Evolutionary conservation across 2,888 invertebrate species (phyloP), one percentile per base, ranked within the genome.

Genomic region (Melinopterus prodromus): DNA sequence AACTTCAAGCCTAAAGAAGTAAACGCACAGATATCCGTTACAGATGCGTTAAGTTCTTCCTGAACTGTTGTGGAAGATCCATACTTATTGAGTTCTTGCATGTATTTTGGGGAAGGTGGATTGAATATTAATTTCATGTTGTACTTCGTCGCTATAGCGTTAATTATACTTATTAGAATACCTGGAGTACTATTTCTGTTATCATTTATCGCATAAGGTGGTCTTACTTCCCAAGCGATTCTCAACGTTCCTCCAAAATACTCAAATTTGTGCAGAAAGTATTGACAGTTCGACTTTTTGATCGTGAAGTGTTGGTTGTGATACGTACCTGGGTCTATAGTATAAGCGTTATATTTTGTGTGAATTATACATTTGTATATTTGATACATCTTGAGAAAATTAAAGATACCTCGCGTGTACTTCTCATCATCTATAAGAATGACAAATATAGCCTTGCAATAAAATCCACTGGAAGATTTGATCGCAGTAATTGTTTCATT

Each of bases 171-270:
- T 26, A 74, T 36, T 74, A 74, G 36, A 74, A 74, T 35, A 2
- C 74, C 74, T 9, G 74, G 74, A 14, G 74, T 74, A 26, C 26
- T 26, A 74, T 74, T 74, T 74, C 37, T 74, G 35, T 74, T 74
- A 4, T 74, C 74, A n/a, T 74, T 74, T 74, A 74, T 74, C 6
- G 74, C 74, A 35, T 9, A 35, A 12, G 74, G 74, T 35, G 74
- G 74, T 35, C 74, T 2, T 26, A 74, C 12, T 36, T 74, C 74
- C 74, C 74, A 74, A 74, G 74, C 16, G n/a, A 74, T 12, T 74
- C 37, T 74, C 53, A 53, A 53, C 1, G 2, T 53, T 7, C 53
- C 53, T 9, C 53, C 53, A 53, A 9, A 53, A 53, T 53, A 53
- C 12, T 53, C 53, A 53, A 53, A 53, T 53, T 53, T 53, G 12